Evolutionary conservation across 2,113 vertebrate species (phyloP).

Genomic region (Peromyscus leucopus): DNA sequence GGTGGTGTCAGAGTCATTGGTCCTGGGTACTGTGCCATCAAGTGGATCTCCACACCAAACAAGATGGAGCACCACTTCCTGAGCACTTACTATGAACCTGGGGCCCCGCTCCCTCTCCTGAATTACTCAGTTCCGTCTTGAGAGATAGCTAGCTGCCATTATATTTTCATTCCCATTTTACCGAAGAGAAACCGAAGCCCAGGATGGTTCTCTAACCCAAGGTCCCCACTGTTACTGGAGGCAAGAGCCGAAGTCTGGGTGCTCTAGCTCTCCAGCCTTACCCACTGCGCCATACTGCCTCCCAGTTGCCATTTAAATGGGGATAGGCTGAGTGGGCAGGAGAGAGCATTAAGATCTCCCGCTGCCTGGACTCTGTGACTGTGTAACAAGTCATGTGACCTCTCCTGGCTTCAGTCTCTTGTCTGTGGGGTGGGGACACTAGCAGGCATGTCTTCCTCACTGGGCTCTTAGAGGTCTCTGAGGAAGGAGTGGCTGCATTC

Average conservation of each 20-base stretch:
- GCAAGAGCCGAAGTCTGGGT: neutral
- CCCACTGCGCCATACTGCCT: neutral
- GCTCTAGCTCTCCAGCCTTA: neutral
- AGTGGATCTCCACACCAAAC: neutral
- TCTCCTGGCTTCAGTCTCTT: neutral
- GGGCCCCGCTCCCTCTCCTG: neutral
- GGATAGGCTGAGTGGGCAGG: neutral
- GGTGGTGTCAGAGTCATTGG: neutral
- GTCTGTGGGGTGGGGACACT: neutral
- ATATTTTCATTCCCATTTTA: slow-evolving; percentile 20
- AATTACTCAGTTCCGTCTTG: neutral
- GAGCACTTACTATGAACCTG: neutral
- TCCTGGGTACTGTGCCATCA: fast-evolving
- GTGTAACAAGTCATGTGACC: neutral
- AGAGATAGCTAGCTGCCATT: neutral
- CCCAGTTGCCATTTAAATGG: neutral
- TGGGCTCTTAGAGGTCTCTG: neutral
- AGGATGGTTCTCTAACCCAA: neutral
- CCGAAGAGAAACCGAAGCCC: slow-evolving; percentile 23
- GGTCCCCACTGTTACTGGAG: neutral
- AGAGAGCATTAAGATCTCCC: neutral
- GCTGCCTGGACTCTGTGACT: neutral
- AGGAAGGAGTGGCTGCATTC: neutral
- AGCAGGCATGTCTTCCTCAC: neutral
- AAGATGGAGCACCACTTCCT: neutral